Base-by-base conservation (phyloP, 1,140 invertebrate genomes). In the Branchinecta lindahli region DNA sequence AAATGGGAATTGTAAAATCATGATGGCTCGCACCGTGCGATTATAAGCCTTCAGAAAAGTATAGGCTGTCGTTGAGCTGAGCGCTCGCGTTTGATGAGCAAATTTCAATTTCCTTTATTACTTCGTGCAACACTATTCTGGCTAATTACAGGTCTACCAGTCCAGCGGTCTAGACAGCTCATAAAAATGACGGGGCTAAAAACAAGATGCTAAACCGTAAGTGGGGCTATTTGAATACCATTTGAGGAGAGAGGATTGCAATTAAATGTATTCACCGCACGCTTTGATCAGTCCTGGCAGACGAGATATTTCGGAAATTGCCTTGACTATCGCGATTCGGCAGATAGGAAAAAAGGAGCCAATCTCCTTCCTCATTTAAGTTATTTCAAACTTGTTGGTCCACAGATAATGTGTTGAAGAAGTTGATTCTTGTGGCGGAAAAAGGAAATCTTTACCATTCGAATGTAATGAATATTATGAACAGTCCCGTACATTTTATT, bases 61-160 rank as follows among this genome's bases (percentile, higher is more conserved):
- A 61, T 61, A 61, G 52, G 12, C 52, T 61, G 52, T 61, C 52
- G 12, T 61, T 61, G 52, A 61, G 12, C 18, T 20, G 12, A 61
- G 18, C 52, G 18, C 18, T 61, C 52, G 52, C 12, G 18, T 61
- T 61, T 61, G 52, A 61, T 61, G 52, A 61, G 18, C 52, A 61
- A 61, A 61, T 61, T 61, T 61, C 52, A 61, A 61, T 61, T 61
- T 61, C 52, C 12, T 61, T 61, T 61, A 61, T 61, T 61, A 61
- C 52, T 61, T 61, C 52, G 52, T 61, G 52, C 52, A 61, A 61
- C 52, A 61, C 52, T 61, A 61, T 61, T 61, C 52, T 61, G 52
- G 12, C 12, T 61, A 61, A 61, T 61, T 61, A 61, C 52, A 61
- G 52, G 52, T 12, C 18, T 61, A 20, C 52, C 52, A 20, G 52